Percentiles rank a stretch among this genome's conserved stretches.
Conservation (phyloP, 2,888 invertebrate species). For the Thyatira batis region DNA sequence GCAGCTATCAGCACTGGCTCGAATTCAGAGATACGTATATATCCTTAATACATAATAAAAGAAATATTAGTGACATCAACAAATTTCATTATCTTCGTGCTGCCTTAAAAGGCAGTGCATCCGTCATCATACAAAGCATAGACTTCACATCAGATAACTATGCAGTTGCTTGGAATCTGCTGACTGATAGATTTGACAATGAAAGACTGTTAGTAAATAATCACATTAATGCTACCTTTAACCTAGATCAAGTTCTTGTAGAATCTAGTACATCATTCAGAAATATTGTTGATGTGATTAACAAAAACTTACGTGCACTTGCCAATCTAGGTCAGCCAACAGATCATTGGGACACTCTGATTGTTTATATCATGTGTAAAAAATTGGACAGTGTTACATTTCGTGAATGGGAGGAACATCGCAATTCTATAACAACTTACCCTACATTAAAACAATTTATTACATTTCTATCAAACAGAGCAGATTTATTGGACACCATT, state of each 20-base stretch:
- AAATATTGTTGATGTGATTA: too few relatives aligned
- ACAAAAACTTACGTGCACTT: too few relatives aligned
- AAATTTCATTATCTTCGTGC: slow-evolving; percentile 1
- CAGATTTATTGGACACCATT: too few relatives aligned
- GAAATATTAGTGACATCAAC: not conserved
- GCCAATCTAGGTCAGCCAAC: too few relatives aligned
- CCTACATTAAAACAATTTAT: too few relatives aligned
- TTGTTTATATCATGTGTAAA: too few relatives aligned
- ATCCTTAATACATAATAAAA: slow-evolving; percentile 1
- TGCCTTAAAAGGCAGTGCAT: not conserved
- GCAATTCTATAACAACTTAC: too few relatives aligned
- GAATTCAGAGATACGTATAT: not conserved
- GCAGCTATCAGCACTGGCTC: not conserved
- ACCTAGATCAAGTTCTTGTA: not conserved
- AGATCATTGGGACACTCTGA: too few relatives aligned
- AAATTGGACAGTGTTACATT: too few relatives aligned
- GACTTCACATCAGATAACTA: not conserved
- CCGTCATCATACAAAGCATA: not conserved
- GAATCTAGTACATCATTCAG: not conserved
- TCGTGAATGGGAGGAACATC: too few relatives aligned
- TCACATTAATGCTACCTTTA: slow-evolving; percentile 1
- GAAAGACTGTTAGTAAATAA: not conserved
- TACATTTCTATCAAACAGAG: too few relatives aligned
- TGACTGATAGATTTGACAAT: slow-evolving; percentile 3
- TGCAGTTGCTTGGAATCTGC: not conserved